Evolutionary conservation across 2,113 vertebrate species (phyloP), one percentile per base, ranked within the genome.

Genomic region (Monopterus albus): DNA sequence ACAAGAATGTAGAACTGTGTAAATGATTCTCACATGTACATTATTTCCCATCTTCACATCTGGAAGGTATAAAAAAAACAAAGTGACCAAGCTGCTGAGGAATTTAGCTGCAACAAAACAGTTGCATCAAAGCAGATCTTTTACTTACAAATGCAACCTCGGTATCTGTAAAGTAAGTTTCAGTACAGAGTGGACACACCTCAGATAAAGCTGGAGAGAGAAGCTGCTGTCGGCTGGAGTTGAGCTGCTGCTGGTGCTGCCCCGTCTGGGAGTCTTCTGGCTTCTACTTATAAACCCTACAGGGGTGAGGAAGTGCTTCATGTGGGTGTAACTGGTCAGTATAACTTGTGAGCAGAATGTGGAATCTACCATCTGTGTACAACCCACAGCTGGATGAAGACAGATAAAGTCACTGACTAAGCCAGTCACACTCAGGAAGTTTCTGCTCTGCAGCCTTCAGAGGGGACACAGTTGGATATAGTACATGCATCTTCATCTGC

Each of bases 341-440:
- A 81, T 38, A 74, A 61, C 21, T 79, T 88, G 47, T 36, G 60
- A 89, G 21, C 83, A 72, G 75, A 74, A 82, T 91, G 88, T 83
- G 90, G 90, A 92, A 90, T 89, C 75, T 87, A 45, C 62, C 88
- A 66, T 79, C 70, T 81, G 36, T 35, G 36, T 72, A n/a, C 72
- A 78, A 82, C 20, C 75, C 84, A 72, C 72, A 49, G 62, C 78
- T 67, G 70, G 31, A 79, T 5, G 62, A 0, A 40, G 45, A 39
- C 21, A 49, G 23, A 55, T 51, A 60, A 71, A 62, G 14, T 18
- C 14, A n/a, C 20, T 29, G 5, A 47, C 15, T 26, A 31, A 61
- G 21, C 18, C 28, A 38, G 31, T 65, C n/a, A 49, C 64, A 23
- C 43, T 57, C 6, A 18, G 35, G n/a, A 50, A 9, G 72, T 59